These are phyloP conservation scores for Acropternis orthonyx DNA, from an alignment of 2,797 vertebrate species.

Conservation along the genomic window DNA sequence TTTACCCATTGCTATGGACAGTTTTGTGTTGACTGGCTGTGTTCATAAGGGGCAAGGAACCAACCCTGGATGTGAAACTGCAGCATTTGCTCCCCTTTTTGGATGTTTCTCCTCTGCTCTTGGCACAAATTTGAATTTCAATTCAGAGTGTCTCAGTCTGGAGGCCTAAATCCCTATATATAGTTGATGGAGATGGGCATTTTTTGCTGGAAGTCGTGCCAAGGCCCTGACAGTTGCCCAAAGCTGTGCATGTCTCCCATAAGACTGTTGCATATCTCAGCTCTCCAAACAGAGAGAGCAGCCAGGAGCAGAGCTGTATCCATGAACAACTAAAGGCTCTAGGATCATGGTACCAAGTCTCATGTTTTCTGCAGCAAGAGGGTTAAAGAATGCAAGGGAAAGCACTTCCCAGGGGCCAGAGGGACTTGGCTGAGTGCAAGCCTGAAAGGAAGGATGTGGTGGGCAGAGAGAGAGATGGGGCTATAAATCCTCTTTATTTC, in stretches of 20 bases:
- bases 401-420: not conserved
- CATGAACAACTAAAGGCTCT: not conserved
- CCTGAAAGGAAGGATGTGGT: not conserved
- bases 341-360: not conserved
- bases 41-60: not conserved
- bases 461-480: not conserved
- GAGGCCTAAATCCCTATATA: not conserved
- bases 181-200: not conserved
- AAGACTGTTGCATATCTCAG: not conserved
- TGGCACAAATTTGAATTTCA: not conserved
- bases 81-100: not conserved
- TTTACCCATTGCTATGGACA: not conserved
- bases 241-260: not conserved
- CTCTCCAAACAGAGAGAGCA: not conserved
- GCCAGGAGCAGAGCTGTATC: not conserved
- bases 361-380: not conserved
- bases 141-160: not conserved
- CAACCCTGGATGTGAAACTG: not conserved
- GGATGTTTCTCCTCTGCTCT: not conserved
- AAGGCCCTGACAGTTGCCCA: not conserved
- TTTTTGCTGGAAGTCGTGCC: not conserved
- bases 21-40: not conserved
- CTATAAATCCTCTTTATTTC: slow-evolving; percentile 14
- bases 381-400: not conserved
- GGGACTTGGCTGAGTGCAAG: not conserved